Base-by-base conservation (phyloP, 1,140 invertebrate genomes). In the Caenorhabditis inopinata region DNA sequence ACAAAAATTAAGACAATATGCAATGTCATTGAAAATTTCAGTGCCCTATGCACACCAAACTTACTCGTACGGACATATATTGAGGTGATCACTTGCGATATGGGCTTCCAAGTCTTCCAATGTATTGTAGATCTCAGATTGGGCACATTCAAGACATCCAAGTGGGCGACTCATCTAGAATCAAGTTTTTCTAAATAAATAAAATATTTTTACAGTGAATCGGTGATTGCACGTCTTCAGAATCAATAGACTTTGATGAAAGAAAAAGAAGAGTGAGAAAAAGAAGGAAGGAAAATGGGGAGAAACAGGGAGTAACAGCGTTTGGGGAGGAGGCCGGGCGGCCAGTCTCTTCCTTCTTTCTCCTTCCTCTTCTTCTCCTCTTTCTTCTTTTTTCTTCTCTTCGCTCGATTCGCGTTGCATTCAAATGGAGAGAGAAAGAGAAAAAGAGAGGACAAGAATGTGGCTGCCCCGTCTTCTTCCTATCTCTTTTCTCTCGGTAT, bases 31-130 rank as follows among this genome's bases (percentile, higher is more conserved):
- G n/a, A n/a, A n/a, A n/a, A n/a, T n/a, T n/a, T n/a, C n/a, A n/a
- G n/a, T n/a, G n/a, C n/a, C n/a, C 38, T 42, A 42, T 14, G 49
- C 45, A 49, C 25, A 23, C 1, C 38, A n/a, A 25, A 74, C 76
- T 74, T 48, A 82, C 76, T 82, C 73, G 32, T 68, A 76, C 6
- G 81, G 81, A 79, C 18, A 82, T 21, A 48, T 35, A n/a, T 78
- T 45, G 1, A 82, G 62, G 73, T 84, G 81, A 21, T 83, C 78
- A 2, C 25, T 49, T 21, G 83, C 49, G 25, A 84, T 84, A 42
- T 84, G 83, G 1, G 78, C 74, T 75, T 84, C 83, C 14, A 84
- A 45, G 23, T 84, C 83, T 11, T 84, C 83, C 11, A 84, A 32
- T 5, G 62, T 35, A 2, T 2, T 11, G 29, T 74, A 80, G 11